Evolutionary conservation across 2,888 invertebrate species (phyloP).

Genomic region (Hetaerina titia): DNA sequence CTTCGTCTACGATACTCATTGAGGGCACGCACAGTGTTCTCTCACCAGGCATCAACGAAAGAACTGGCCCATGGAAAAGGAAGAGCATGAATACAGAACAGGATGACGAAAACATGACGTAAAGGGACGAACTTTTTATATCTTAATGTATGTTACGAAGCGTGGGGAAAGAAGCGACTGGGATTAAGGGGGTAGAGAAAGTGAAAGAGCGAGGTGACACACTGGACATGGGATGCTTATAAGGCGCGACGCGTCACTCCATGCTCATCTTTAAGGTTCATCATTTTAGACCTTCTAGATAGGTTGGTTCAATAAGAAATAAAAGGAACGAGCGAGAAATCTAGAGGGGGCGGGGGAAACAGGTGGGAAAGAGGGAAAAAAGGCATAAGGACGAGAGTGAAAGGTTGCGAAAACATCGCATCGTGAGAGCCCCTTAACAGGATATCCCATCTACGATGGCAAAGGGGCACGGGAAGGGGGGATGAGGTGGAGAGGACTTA

Average conservation of each 20-base stretch:
- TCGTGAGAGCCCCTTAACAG: conserved; percentile 62
- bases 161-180: not conserved
- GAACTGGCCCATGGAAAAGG: not conserved
- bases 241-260: conserved; percentile 44
- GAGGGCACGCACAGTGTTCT: not conserved
- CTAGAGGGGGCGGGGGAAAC: conserved; percentile 27
- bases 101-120: not conserved
- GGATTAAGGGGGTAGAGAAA: not conserved
- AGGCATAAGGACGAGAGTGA: conserved; percentile 43
- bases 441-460: conserved; percentile 56
- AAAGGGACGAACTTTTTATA: not conserved
- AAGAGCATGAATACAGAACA: not conserved
- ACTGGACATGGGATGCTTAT: not conserved
- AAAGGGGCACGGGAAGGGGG: not conserved
- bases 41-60: not conserved
- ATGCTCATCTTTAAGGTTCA: conserved; percentile 52
- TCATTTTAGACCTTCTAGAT: conserved; percentile 49
- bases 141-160: not conserved
- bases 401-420: conserved; percentile 65
- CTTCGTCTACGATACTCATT: not conserved
- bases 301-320: conserved; percentile 25
- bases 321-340: conserved; percentile 48
- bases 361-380: conserved; percentile 21
- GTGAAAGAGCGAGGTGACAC: conserved; percentile 35
- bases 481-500: not conserved